phyloP scores from a whole-genome alignment of 2,113 vertebrate species.

The Cynoglossus semilaevis region DNA sequence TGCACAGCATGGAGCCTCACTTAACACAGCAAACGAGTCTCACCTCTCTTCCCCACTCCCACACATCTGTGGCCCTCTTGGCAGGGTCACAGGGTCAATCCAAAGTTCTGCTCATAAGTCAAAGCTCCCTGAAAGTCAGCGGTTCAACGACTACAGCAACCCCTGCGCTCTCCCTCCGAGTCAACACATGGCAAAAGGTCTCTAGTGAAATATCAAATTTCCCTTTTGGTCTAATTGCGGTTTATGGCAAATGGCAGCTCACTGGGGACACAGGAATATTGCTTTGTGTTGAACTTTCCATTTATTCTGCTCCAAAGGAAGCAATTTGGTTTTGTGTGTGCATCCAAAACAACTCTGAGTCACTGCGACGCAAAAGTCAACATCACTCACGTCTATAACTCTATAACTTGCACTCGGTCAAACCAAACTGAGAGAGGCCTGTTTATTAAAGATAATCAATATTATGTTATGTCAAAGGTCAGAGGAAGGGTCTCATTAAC shows the following conservation, averaged over 20 bases:
- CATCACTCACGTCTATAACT: background rate
- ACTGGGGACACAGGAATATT: slow-evolving; percentile 7
- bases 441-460: slow-evolving; percentile 26
- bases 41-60: background rate
- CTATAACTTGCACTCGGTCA: slow-evolving; percentile 22
- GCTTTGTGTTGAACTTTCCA: slow-evolving; percentile 16
- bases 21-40: slow-evolving; percentile 24
- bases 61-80: background rate
- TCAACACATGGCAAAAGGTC: slow-evolving; percentile 13
- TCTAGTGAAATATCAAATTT: slow-evolving; percentile 25
- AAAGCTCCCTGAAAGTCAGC: slow-evolving; percentile 17
- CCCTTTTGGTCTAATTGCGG: slow-evolving; percentile 2
- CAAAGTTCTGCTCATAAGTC: slow-evolving; percentile 9
- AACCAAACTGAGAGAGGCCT: slow-evolving; percentile 15
- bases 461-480: slow-evolving; percentile 8
- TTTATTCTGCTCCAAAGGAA: background rate
- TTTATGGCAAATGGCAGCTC: slow-evolving; percentile 8
- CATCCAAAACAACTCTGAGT: slow-evolving; percentile 21
- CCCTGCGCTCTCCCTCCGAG: slow-evolving; percentile 27
- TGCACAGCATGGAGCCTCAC: background rate
- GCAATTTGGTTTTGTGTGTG: slow-evolving; percentile 6
- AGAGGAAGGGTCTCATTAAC: slow-evolving; percentile 17
- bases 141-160: slow-evolving; percentile 25
- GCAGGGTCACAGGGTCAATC: slow-evolving; percentile 39
- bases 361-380: background rate